These are phyloP conservation scores for Cepphus grylle DNA, from an alignment of 2,113 vertebrate species.

Conservation along the genomic window DNA sequence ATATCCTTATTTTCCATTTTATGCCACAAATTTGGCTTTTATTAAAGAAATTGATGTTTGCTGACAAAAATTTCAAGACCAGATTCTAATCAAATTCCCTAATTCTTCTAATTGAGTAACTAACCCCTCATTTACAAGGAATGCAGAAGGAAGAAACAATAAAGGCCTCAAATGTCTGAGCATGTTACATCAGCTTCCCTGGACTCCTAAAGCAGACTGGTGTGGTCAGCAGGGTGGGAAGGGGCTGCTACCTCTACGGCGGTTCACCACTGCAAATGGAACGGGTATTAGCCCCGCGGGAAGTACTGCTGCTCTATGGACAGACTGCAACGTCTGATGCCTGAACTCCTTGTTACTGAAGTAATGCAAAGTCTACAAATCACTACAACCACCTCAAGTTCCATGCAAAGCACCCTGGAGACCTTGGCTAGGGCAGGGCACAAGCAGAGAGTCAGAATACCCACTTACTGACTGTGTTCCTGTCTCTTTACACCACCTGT, in stretches of 20 bases:
- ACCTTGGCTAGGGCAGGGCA: background rate
- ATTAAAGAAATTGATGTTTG: background rate
- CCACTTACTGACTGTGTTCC: background rate
- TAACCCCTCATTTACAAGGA: background rate
- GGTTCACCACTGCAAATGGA: background rate
- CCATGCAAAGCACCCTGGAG: background rate
- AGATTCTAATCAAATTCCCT: background rate
- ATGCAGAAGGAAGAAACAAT: background rate
- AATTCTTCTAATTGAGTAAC: background rate
- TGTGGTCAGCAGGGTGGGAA: background rate
- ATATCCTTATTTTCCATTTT: background rate
- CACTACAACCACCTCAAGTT: background rate
- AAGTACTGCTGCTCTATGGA: background rate
- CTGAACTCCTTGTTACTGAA: background rate
- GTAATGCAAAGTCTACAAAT: background rate
- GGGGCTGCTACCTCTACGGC: background rate
- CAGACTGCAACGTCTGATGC: background rate
- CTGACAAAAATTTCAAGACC: background rate
- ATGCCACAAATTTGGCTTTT: background rate
- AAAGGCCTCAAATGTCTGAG: background rate
- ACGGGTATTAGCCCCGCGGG: background rate
- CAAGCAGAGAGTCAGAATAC: background rate
- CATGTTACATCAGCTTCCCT: background rate
- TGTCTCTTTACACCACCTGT: background rate
- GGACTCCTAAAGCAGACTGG: background rate